Percentiles rank a stretch among this genome's conserved stretches.
Conservation (phyloP, 2,888 invertebrate species). For the Tiliacea aurago region DNA sequence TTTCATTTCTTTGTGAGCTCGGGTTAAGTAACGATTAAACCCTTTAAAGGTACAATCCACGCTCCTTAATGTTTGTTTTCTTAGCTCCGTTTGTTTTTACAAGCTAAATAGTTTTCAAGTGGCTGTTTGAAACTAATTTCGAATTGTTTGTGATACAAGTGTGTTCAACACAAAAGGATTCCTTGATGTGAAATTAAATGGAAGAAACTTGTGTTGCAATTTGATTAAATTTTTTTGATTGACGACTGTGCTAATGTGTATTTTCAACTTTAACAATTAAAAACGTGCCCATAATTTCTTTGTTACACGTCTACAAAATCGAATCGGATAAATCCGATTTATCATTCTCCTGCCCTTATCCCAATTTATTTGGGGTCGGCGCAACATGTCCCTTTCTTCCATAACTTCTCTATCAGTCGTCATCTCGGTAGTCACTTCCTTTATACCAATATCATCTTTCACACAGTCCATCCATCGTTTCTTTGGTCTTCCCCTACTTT, state of each 20-base stretch:
- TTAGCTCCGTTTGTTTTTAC: slow-evolving; percentile 49
- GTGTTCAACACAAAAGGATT: slow-evolving; percentile 39
- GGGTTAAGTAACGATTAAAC: slow-evolving; percentile 56
- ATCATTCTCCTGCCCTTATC: no score
- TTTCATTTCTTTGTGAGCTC: slow-evolving; percentile 58
- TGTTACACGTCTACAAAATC: neutral
- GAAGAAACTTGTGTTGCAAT: slow-evolving; percentile 6
- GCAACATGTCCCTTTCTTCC: no score
- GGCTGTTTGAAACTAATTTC: slow-evolving; percentile 56
- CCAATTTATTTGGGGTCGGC: no score
- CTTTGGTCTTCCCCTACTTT: no score
- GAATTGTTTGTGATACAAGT: slow-evolving; percentile 44
- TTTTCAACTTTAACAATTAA: neutral
- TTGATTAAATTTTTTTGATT: slow-evolving; percentile 32
- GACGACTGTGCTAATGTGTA: slow-evolving; percentile 7
- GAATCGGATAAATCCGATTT: neutral
- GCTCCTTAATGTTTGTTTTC: slow-evolving; percentile 48
- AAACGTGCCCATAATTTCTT: neutral
- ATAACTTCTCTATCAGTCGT: no score
- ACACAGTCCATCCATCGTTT: no score
- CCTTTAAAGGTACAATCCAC: slow-evolving; percentile 51
- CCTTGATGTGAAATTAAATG: slow-evolving; percentile 34
- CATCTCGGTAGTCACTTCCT: no score
- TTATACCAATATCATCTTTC: no score
- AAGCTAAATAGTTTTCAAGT: slow-evolving; percentile 58